A percentile compares a stretch with the other conserved stretches of the same genome.
These are phyloP conservation scores for Drosophila auraria DNA, from an alignment of 1,140 invertebrate genomes.

Conservation along the genomic window DNA sequence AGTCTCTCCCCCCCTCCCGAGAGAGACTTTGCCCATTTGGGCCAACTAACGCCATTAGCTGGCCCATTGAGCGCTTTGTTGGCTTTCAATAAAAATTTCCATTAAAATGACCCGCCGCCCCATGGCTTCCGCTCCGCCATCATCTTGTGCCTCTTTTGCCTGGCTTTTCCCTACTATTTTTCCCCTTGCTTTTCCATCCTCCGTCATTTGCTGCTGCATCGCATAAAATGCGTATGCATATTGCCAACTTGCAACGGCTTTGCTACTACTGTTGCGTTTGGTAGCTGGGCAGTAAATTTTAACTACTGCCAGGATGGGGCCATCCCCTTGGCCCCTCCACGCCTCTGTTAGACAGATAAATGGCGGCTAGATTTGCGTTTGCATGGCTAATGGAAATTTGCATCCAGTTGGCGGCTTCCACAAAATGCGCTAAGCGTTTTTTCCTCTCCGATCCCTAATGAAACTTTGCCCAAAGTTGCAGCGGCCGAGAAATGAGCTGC, in stretches of 20 bases:
- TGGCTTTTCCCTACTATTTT: neutral
- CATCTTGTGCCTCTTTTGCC: neutral
- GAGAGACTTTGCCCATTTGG: constrained; percentile 52
- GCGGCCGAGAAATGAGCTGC: constrained; percentile 33
- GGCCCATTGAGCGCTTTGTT: constrained; percentile 81
- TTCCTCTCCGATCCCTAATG: constrained; percentile 1
- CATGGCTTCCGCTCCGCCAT: neutral
- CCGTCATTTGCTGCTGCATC: constrained; percentile 51
- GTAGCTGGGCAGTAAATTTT: constrained; percentile 78
- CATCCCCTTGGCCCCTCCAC: constrained; percentile 5
- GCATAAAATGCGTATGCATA: constrained; percentile 81
- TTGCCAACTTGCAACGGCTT: constrained; percentile 73
- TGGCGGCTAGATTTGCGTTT: constrained; percentile 82
- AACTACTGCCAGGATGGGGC: constrained; percentile 66
- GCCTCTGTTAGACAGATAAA: constrained; percentile 76
- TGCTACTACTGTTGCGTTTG: constrained; percentile 43
- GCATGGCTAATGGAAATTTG: constrained; percentile 82
- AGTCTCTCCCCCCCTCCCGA: constrained; percentile 25
- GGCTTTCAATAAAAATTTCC: constrained; percentile 83
- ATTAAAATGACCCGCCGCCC: constrained; percentile 63
- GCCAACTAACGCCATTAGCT: constrained; percentile 79
- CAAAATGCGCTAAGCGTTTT: constrained; percentile 66
- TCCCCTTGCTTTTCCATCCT: neutral
- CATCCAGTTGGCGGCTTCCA: constrained; percentile 74
- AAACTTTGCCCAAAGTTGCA: constrained; percentile 25